Base-by-base conservation (phyloP, 2,888 invertebrate genomes). In the Exocentrus adspersus region DNA sequence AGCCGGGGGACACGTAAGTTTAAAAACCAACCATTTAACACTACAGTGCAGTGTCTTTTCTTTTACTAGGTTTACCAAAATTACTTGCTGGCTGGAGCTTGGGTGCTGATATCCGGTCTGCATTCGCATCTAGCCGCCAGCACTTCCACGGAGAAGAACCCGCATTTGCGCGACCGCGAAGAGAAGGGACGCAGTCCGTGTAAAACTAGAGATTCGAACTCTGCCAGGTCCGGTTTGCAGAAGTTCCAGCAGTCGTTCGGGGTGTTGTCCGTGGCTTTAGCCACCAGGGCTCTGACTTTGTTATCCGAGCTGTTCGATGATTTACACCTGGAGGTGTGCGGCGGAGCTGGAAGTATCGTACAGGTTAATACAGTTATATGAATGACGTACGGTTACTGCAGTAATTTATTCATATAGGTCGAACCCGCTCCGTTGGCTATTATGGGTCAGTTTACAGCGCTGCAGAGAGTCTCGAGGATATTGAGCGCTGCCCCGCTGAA, bases 211-310 rank as follows among this genome's bases (percentile, higher is more conserved):
- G 86, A 87, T 60, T 83, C 85, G 10, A 85, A 85, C 16, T 86
- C 87, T 1, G 84, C 70, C 12, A 84, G 90, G 46, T 88, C 90
- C 2, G 90, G 90, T 77, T 84, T 91, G 1, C 87, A 89, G 79
- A 91, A 91, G 84, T 90, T 91, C 79, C 93, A 92, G 82, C 95
- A 95, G 83, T 93, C 94, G 28, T 92, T 95, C 70, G 93, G 95
- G 56, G 95, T 93, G 1, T 86, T 96, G 9, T 94, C 94, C 76
- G 95, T 96, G 16, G 95, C 95, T 0, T 86, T 97, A 56, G 94
- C 95, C 10, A 91, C 91, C 19, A 92, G 93, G 69, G 92, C 93
- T 63, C 86, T 96, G n/a, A 88, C 90, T 21, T 85, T 96, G 78
- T 84, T 91, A 79, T 87, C 90, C 28, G 88, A 89, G 21, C 82